Base-by-base conservation (phyloP, 1,140 invertebrate genomes). In the Megathymus violae region DNA sequence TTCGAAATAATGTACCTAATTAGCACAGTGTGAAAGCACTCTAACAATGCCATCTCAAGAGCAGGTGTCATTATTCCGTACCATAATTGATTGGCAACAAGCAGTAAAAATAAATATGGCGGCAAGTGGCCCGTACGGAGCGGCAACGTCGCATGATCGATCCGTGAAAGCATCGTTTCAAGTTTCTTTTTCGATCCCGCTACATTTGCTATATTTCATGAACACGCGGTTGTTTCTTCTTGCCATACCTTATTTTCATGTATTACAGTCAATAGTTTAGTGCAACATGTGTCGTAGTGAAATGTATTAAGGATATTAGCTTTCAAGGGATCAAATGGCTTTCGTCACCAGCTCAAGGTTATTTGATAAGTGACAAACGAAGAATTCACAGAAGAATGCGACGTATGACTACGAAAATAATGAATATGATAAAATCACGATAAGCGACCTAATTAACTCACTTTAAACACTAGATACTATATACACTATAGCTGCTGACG, bases 71-170 rank as follows among this genome's bases (percentile, higher is more conserved):
- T 78, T 78, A 80, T 79, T 81, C 69, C 69, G 73, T 76, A 63
- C 63, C 71, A 69, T 80, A 85, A 84, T 85, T 85, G 79, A 85
- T 87, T 82, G 82, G 77, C 76, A 82, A 82, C 78, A 87, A 85
- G 74, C 65, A 76, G 73, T 83, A 85, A 87, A 85, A 84, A 82
- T 85, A 87, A 85, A 83, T 78, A 82, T 50, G 59, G 60, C 58
- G 54, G 56, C 60, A 59, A 61, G 44, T 38, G 58, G 65, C 62
- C 19, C 15, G 62, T 51, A 61, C 67, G 61, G 60, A 67, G 67
- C 67, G 71, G 73, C 74, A 74, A 76, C 74, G 67, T 64, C 74
- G 71, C 77, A 16, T 31, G 50, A 77, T 76, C 75, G 72, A 78
- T 72, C 75, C 65, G 74, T 73, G 74, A 71, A 73, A 76, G 73